Base-by-base conservation (phyloP, 2,797 vertebrate species). In the Holocentrus rufus region DNA sequence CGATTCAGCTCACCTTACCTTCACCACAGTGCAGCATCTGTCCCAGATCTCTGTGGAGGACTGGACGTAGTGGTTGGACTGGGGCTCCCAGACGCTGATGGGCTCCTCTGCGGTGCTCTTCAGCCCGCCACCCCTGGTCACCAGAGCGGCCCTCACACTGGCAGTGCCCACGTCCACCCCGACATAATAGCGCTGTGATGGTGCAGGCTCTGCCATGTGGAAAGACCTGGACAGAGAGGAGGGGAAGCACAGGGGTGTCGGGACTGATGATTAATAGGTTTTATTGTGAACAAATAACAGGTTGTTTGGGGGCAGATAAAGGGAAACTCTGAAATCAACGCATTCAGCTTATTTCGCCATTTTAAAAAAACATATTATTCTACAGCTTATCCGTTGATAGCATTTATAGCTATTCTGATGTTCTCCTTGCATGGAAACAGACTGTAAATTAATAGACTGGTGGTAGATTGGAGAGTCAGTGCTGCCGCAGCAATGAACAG, bases 81-180 rank as follows among this genome's bases (percentile, higher is more conserved):
- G 91, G 7, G 96, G 96, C 79, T 96, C 94, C 97, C 97, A 98
- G 25, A 96, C 90, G 55, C 87, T 90, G 89, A 98, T 93, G 50
- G 93, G 88, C 23, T 95, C 93, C 27, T 97, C 93, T 4, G 95
- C 93, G 0, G 94, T 95, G 65, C 83, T 91, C 78, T 84, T 76
- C 61, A 98, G 82, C 0, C 70, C 67, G 0, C 97, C 97, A 0
- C 61, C 55, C 5, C 82, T 88, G 3, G 95, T 95, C 67, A 98
- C 96, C 82, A 99, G 92, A 0, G 97, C 97, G 0, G 96, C 97
- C 0, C 98, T 94, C 18, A 97, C 97, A 4, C 97, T 97, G 72
- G 92, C 92, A 0, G 96, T 97, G 56, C 98, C 98, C 77, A 98
- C 97, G 0, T 99, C 98, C 68, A 99, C 93, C 0, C 97, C 98